Base-by-base conservation (phyloP, 2,113 vertebrate species). In the Regulus satrapa region DNA sequence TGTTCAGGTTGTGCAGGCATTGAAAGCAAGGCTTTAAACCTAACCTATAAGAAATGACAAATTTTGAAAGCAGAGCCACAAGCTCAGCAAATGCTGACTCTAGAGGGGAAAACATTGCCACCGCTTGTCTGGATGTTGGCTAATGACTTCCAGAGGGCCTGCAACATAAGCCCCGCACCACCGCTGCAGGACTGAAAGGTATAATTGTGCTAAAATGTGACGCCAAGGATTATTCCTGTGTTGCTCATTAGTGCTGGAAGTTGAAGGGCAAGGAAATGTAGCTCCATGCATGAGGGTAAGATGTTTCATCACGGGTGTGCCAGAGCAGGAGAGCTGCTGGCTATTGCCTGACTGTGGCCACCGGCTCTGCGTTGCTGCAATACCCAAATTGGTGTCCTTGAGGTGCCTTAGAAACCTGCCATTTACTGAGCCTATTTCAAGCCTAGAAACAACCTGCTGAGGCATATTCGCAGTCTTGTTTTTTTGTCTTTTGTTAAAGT, bases 371-470 rank as follows among this genome's bases (percentile, higher is more conserved):
- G 0, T 34, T 86, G 75, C 82, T 13, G 82, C 69, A 94, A 94
- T 73, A 62, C 79, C 55, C 82, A 88, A 88, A 92, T 19, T 83
- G 51, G 29, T 91, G 88, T 45, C 56, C 61, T 91, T 87, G 66
- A 23, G 56, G 45, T 85, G 34, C 52, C 41, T 86, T 66, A 76
- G 49, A 56, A 83, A 79, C 51, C 28, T 95, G 45, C 34, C 40
- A 67, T 88, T 88, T 90, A 85, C 6, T 77, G 34, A 83, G 34
- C n/a, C 46, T 80, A n/a, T 88, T 95, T 90, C 82, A 90, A 86
- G 21, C 38, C 91, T 69, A 85, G 46, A 85, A 94, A 71, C 0
- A 3, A 74, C 41, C 71, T 77, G 90, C 82, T 80, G 85, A 69
- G 72, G 43, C 79, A 55, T 62, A 93, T 71, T 96, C 4, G 2